These are phyloP conservation scores for Sinocyclocheilus maitianheensis DNA, from an alignment of 2,113 vertebrate genomes.

Conservation along the genomic window DNA sequence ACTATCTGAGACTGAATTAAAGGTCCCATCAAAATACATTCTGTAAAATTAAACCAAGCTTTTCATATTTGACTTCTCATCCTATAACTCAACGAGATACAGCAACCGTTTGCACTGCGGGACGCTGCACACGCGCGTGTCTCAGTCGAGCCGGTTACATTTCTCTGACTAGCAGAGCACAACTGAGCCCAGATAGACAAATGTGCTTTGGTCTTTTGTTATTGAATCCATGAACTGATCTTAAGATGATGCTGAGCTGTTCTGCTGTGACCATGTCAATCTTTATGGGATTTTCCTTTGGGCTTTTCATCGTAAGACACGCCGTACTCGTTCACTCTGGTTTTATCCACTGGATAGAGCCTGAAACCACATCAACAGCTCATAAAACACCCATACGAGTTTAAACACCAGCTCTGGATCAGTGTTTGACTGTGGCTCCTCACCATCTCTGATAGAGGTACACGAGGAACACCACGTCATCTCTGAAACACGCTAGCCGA, in stretches of 20 bases:
- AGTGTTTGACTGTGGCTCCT: background rate
- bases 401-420: background rate
- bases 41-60: background rate
- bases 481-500: conserved; percentile 95
- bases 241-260: background rate
- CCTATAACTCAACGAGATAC: background rate
- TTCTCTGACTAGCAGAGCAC: conserved; percentile 22
- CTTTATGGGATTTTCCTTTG: conserved; percentile 79
- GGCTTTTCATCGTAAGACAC: conserved; percentile 89
- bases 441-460: conserved; percentile 99
- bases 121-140: background rate
- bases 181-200: conserved; percentile 13
- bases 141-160: background rate
- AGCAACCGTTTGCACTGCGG: background rate
- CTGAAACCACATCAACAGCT: conserved; percentile 66
- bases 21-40: conserved; percentile 36
- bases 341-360: conserved; percentile 99
- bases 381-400: background rate
- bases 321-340: conserved; percentile 93
- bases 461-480: conserved; percentile 94
- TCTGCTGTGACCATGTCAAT: conserved; percentile 66
- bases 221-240: background rate
- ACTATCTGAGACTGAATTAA: conserved; percentile 45
- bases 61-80: background rate
- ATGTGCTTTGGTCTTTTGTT: background rate